Percentiles rank a stretch among this genome's conserved stretches.
Conservation (phyloP, 2,888 invertebrate genomes). For the Isoperla grammatica region DNA sequence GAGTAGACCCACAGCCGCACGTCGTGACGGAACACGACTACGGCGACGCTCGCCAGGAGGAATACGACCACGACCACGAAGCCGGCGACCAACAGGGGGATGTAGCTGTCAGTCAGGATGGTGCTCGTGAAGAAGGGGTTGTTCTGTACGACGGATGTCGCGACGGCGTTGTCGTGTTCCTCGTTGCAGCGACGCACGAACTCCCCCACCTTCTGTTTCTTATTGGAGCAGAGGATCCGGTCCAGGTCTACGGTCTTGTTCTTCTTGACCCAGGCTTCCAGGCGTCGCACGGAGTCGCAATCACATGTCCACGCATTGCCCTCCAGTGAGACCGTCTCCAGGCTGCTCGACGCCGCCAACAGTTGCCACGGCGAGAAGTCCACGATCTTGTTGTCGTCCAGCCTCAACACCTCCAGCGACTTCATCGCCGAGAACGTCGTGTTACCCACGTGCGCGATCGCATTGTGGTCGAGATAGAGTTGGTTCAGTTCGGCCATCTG, state of each 20-base stretch:
- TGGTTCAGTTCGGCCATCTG: slow-evolving; percentile 66
- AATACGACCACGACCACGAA: slow-evolving; percentile 64
- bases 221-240: slow-evolving; percentile 62
- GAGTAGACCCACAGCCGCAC: slow-evolving; percentile 74
- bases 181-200: slow-evolving; percentile 57
- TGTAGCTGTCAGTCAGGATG: slow-evolving; percentile 63
- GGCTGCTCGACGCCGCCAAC: slow-evolving; percentile 40
- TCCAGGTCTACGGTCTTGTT: slow-evolving; percentile 55
- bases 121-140: slow-evolving; percentile 56
- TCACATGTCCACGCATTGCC: slow-evolving; percentile 82
- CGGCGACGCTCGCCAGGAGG: slow-evolving; percentile 60
- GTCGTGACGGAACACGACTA: slow-evolving; percentile 70
- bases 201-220: slow-evolving; percentile 50
- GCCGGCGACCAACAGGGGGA: slow-evolving; percentile 66
- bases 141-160: slow-evolving; percentile 48
- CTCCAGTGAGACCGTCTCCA: slow-evolving; percentile 63
- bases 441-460: slow-evolving; percentile 65
- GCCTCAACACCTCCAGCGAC: slow-evolving; percentile 62
- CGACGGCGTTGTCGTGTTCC: slow-evolving; percentile 48
- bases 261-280: slow-evolving; percentile 64
- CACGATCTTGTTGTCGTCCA: slow-evolving; percentile 72
- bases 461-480: slow-evolving; percentile 70
- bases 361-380: slow-evolving; percentile 64
- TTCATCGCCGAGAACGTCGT: slow-evolving; percentile 69
- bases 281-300: slow-evolving; percentile 62